Evolutionary conservation across 1,140 invertebrate genomes (phyloP).

Genomic region (Gryon sp.): DNA sequence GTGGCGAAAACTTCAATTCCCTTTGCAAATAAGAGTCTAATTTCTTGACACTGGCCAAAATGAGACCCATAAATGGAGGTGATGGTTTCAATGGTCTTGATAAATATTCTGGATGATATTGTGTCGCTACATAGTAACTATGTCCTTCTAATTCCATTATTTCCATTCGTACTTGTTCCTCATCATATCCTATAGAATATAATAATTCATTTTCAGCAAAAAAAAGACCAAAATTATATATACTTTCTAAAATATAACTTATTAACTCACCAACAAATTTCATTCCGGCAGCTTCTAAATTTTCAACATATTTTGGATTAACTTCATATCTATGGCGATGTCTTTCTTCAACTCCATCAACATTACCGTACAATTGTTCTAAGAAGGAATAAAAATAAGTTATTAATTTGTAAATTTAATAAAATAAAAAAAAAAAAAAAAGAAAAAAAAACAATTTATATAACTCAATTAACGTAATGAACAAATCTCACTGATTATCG

Average conservation of each 20-base stretch:
- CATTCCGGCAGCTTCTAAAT: constrained; percentile 90
- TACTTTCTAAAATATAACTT: not conserved
- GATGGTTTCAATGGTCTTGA: constrained; percentile 96
- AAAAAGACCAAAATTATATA: not conserved
- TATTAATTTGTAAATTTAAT: constrained; percentile 16
- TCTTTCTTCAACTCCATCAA: constrained; percentile 93
- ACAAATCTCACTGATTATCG: constrained; percentile 84
- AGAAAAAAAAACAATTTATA: not conserved
- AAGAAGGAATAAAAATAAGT: constrained; percentile 62
- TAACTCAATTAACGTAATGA: not conserved
- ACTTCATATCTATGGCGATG: constrained; percentile 98
- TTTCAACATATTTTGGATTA: constrained; percentile 91
- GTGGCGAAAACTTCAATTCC: constrained; percentile 85
- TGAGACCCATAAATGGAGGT: constrained; percentile 96
- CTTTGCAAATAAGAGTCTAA: constrained; percentile 85
- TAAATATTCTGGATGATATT: constrained; percentile 99
- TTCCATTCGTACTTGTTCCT: constrained; percentile 90
- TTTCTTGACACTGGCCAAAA: constrained; percentile 91
- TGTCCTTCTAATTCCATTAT: constrained; percentile 87
- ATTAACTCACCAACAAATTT: constrained; percentile 90
- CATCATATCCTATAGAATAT: constrained; percentile 82
- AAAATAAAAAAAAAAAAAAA: constrained; percentile 15
- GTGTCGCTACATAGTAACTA: constrained; percentile 96
- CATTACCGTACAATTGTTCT: constrained; percentile 92
- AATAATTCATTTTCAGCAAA: not conserved